Base-by-base conservation (phyloP, 2,113 vertebrate species). In the Bambusicola thoracicus region DNA sequence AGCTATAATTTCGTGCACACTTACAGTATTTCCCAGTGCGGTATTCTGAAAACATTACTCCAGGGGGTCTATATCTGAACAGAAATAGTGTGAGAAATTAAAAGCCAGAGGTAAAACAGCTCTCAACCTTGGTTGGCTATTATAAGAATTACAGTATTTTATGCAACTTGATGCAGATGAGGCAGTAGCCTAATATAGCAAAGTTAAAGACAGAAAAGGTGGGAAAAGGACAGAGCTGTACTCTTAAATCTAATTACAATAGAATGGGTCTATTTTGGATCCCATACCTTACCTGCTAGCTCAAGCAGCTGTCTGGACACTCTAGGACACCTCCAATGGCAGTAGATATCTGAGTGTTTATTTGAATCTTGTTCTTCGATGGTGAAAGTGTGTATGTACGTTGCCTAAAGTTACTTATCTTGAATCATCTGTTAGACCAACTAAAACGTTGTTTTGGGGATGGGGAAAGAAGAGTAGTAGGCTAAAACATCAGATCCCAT, bases 41-140 rank as follows among this genome's bases (percentile, higher is more conserved):
- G 40, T 77, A 70, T 62, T 66, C 62, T 88, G 75, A 94, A 96
- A 89, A 87, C 1, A 41, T 76, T 94, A 43, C 85, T 94, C 62
- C 49, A 82, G 66, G 65, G 81, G 34, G 16, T 87, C 56, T 87
- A 36, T 93, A 82, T 95, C 79, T 75, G 70, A 65, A 85, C 19
- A 49, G 76, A 80, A 74, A 80, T 84, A 89, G 10, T 7, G 9
- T 15, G 6, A 85, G 65, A 94, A 91, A 85, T 78, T 83, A 89
- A 90, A 91, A 95, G 40, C 80, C 61, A 90, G 83, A 85, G 74
- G 88, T 93, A 88, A 90, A 87, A 87, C 17, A 88, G 12, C 14
- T 80, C n/a, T 82, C 66, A 87, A 3, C 48, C 22, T 68, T 81
- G 46, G 29, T 67, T 53, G 43, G 8, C 66, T 90, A 40, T 79